These are phyloP conservation scores for Channa striata DNA, from an alignment of 2,797 vertebrate species.

Conservation along the genomic window DNA sequence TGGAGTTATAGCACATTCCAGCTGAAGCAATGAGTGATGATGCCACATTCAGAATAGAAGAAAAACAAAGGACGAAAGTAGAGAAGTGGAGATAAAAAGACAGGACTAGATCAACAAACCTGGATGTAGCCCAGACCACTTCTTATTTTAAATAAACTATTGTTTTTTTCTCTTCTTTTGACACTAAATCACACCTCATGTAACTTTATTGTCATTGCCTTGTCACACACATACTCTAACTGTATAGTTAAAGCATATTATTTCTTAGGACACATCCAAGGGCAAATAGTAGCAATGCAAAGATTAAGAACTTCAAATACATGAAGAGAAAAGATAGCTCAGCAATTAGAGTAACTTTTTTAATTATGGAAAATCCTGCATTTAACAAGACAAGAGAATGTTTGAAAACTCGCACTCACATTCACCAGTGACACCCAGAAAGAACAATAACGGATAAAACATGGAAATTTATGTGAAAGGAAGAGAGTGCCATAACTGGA, in stretches of 20 bases:
- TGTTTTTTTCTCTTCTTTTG: not conserved
- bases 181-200: not conserved
- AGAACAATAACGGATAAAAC: not conserved
- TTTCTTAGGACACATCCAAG: conserved; percentile 56
- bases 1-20: conserved; percentile 79
- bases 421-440: not conserved
- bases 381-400: not conserved
- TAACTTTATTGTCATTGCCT: not conserved
- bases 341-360: not conserved
- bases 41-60: conserved; percentile 70
- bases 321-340: not conserved
- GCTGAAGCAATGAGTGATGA: conserved; percentile 73
- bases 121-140: conserved; percentile 17
- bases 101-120: conserved; percentile 28
- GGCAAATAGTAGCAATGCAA: conserved; percentile 2
- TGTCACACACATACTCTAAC: not conserved
- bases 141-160: not conserved
- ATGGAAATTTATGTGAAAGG: not conserved
- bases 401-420: not conserved
- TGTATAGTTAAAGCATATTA: conserved; percentile 1
- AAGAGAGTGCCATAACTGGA: not conserved
- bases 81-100: conserved; percentile 11
- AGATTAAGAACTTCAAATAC: conserved; percentile 22
- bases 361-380: not conserved
- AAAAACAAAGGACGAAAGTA: conserved; percentile 49